Evolutionary conservation across 37 sponge, comb jelly and placozoan species (phyloP).

Genomic region (Hormiphora californensis): DNA sequence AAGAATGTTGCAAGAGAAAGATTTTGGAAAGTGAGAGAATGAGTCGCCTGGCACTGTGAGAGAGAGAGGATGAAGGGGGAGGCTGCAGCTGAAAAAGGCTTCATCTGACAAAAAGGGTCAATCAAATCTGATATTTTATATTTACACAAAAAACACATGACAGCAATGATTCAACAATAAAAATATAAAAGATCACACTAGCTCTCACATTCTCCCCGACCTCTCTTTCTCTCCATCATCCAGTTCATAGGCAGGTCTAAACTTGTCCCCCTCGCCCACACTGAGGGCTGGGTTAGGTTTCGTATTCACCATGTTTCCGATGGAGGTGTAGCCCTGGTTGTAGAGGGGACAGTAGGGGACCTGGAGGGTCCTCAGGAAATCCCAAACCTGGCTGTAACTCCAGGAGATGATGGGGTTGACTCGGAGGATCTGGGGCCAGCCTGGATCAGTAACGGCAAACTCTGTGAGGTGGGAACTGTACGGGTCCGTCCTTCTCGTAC

Average conservation of each 20-base stretch:
- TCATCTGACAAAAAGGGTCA: no score
- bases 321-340: slow-evolving; percentile 79
- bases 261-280: slow-evolving; percentile 25
- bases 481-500: slow-evolving; percentile 82
- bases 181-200: background rate
- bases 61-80: no score
- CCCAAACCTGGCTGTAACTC: slow-evolving; percentile 82
- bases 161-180: background rate
- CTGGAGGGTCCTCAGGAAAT: slow-evolving; percentile 60
- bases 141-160: no score
- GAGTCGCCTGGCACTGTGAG: no score
- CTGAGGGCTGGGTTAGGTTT: slow-evolving; percentile 71
- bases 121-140: no score
- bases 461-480: slow-evolving; percentile 57
- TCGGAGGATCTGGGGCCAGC: slow-evolving; percentile 87
- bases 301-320: slow-evolving; percentile 72
- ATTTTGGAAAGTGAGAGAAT: no score
- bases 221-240: slow-evolving; percentile 69
- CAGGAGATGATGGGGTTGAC: slow-evolving; percentile 82
- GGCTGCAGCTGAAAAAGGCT: no score
- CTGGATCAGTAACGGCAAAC: slow-evolving; percentile 69
- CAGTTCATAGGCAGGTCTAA: slow-evolving; percentile 79
- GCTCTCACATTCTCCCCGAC: slow-evolving; percentile 64
- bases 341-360: slow-evolving; percentile 88
- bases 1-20: no score